These are phyloP conservation scores for Caprella mutica DNA, from an alignment of 2,888 invertebrate species.

Conservation along the genomic window DNA sequence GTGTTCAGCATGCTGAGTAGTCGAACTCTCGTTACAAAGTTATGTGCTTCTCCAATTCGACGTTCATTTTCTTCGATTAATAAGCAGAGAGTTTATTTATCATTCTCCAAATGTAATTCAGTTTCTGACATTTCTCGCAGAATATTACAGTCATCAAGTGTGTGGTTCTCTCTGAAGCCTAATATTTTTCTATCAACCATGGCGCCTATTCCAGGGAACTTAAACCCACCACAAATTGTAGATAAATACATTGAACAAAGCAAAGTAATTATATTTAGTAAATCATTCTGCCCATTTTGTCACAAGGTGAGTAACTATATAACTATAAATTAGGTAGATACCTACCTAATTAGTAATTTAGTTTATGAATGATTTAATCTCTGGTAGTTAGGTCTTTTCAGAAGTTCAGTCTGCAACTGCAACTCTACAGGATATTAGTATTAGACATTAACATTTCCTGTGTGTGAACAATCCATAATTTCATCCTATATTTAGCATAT, in stretches of 20 bases:
- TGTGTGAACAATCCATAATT: too few species aligned
- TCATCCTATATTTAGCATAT: too few species aligned
- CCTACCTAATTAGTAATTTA: not conserved
- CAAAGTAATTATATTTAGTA: conserved; percentile 45
- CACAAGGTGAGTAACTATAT: conserved; percentile 39
- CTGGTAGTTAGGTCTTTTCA: not conserved
- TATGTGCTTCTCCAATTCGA: not conserved
- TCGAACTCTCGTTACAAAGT: conserved; percentile 6
- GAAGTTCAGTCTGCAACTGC: too few species aligned
- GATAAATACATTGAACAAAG: conserved; percentile 39
- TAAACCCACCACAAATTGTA: conserved; percentile 9
- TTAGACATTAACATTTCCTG: too few species aligned
- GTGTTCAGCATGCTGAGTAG: not conserved
- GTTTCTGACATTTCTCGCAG: too few species aligned
- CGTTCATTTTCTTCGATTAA: not conserved
- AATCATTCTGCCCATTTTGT: conserved; percentile 46
- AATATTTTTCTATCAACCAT: too few species aligned
- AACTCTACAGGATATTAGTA: too few species aligned
- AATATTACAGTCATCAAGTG: too few species aligned
- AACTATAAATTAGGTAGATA: not conserved
- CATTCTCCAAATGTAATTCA: too few species aligned
- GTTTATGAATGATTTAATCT: not conserved
- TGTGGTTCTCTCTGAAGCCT: too few species aligned
- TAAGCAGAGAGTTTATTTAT: too few species aligned
- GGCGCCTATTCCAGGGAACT: too few species aligned